Percentiles rank a stretch among this genome's conserved stretches.
Conservation (phyloP, 2,113 vertebrate genomes). For the Aleadryas rufinucha region DNA sequence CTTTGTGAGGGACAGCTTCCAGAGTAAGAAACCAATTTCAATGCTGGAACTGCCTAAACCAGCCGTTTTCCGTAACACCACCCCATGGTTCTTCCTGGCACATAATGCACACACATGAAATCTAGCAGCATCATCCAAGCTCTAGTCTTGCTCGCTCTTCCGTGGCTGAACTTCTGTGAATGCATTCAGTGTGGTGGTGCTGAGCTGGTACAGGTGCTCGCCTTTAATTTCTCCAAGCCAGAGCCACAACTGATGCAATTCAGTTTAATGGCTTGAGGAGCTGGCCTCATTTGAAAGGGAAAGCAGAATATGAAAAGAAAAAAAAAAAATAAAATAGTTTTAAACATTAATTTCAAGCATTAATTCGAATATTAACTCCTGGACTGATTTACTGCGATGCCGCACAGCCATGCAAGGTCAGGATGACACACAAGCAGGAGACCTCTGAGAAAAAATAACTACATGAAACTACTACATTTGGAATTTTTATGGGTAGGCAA, state of each 20-base stretch:
- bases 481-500: not conserved
- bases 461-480: not conserved
- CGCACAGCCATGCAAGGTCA: not conserved
- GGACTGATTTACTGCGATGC: not conserved
- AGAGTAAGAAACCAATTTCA: not conserved
- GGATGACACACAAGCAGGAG: not conserved
- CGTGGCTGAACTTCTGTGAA: not conserved
- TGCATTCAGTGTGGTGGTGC: not conserved
- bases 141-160: not conserved
- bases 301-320: not conserved
- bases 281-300: constrained; percentile 42
- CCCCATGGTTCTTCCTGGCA: not conserved
- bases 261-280: constrained; percentile 20
- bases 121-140: not conserved
- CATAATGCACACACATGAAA: not conserved
- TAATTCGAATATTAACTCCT: not conserved
- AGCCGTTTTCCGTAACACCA: not conserved
- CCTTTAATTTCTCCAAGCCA: constrained; percentile 21
- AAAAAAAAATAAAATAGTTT: not conserved
- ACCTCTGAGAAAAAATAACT: not conserved
- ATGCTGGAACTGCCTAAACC: not conserved
- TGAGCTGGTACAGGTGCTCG: not conserved
- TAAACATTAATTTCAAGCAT: not conserved
- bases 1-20: not conserved
- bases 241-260: constrained; percentile 41